Evolutionary conservation across 2,113 vertebrate species (phyloP).

Genomic region (Brachirus orientalis): DNA sequence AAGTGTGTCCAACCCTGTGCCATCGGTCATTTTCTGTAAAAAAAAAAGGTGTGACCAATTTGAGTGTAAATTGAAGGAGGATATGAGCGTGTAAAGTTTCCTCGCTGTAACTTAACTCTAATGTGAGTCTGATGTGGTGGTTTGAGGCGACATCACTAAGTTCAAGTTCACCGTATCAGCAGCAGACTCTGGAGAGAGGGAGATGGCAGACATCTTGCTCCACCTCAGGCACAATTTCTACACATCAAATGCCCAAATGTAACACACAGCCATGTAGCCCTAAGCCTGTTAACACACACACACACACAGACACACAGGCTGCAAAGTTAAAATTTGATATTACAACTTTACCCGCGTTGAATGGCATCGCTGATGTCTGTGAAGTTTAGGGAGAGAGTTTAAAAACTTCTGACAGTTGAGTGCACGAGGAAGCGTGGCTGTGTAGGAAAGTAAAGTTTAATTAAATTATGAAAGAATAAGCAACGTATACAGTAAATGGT

Average conservation of each 20-base stretch:
- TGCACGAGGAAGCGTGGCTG: too few species aligned
- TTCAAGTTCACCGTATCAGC: slow-evolving; percentile 71
- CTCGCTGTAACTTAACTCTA: slow-evolving; percentile 71
- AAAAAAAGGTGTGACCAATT: slow-evolving; percentile 65
- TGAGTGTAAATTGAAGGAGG: slow-evolving; percentile 70
- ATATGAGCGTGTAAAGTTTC: slow-evolving; percentile 60
- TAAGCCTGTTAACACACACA: slow-evolving; percentile 60
- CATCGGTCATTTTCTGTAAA: slow-evolving; percentile 56
- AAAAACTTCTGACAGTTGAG: slow-evolving; percentile 66
- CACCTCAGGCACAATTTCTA: slow-evolving; percentile 75
- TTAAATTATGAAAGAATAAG: too few species aligned
- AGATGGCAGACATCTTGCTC: slow-evolving; percentile 81
- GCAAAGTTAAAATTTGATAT: slow-evolving; percentile 72
- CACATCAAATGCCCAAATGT: slow-evolving; percentile 79
- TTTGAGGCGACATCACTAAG: slow-evolving; percentile 75
- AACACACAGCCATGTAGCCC: slow-evolving; percentile 70
- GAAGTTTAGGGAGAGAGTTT: slow-evolving; percentile 66
- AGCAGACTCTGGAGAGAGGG: slow-evolving; percentile 74
- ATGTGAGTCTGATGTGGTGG: slow-evolving; percentile 70
- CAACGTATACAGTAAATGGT: too few species aligned
- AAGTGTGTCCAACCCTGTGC: slow-evolving; percentile 67
- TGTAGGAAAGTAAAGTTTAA: too few species aligned
- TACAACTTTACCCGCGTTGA: slow-evolving; percentile 73
- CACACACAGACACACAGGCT: slow-evolving; percentile 43
- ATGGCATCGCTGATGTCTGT: slow-evolving; percentile 54